Evolutionary conservation across 2,113 vertebrate genomes (phyloP), one percentile per base, ranked within the genome.

Genomic region (Chaetops frenatus): DNA sequence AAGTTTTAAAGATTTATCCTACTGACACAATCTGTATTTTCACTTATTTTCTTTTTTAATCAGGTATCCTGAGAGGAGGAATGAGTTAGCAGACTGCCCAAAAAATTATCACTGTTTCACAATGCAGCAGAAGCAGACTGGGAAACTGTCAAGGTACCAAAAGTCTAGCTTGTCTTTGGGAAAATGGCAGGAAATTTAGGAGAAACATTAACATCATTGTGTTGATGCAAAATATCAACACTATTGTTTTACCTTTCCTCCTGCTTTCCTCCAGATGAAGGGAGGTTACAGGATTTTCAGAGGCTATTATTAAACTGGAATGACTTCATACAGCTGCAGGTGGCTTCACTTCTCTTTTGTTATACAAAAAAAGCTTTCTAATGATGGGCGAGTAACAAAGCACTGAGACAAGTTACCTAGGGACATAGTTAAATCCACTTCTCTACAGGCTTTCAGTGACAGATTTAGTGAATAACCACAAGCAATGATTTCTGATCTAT

Each of bases 201-300:
- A 76, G 28, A 79, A 90, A 73, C 45, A 88, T 82, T 64, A 95
- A 73, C 56, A 88, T 83, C 85, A 57, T n/a, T 66, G 36, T 3
- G 0, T 40, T 82, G 65, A 85, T 62, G 17, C 1, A 1, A 78
- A 73, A 74, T 25, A 76, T 77, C 67, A 86, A 64, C 45, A 17
- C 79, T 84, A 95, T 97, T 95, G 95, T 95, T 97, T 48, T 44
- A 80, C 64, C 81, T 92, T 95, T 95, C 89, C 91, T 92, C 69
- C 48, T 79, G 65, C 77, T 47, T 92, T 77, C 92, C 95, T 89
- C 79, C 90, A 81, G 56, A 72, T 94, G 90, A 93, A 90, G 40
- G 72, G 40, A 91, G 64, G 47, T 42, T 88, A 93, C 38, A 74
- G 76, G 71, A 86, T 62, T 92, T 88, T 82, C 0, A 0, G 48